Percentiles rank a stretch among this genome's conserved stretches.
These are phyloP conservation scores for Petrophora chlorosata DNA, from an alignment of 2,888 invertebrate species.

Conservation along the genomic window DNA sequence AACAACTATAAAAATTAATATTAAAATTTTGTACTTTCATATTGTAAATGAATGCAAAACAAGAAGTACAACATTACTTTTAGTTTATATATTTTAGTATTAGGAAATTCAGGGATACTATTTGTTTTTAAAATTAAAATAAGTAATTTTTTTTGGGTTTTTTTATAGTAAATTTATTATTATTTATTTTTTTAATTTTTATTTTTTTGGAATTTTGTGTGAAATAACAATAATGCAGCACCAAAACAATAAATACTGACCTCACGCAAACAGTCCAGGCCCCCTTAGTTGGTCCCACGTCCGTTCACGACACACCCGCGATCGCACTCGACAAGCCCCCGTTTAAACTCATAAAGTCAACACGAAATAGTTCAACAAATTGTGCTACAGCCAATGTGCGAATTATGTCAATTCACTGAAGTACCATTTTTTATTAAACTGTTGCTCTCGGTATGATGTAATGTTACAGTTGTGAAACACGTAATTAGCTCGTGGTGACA, in stretches of 20 bases:
- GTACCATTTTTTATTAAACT: slow-evolving; percentile 1
- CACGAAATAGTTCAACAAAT: slow-evolving; percentile 39
- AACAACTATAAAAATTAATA: too few relatives aligned
- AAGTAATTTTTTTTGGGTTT: too few relatives aligned
- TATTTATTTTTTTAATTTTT: not conserved
- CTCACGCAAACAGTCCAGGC: slow-evolving; percentile 31
- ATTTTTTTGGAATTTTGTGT: not conserved
- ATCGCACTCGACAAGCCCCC: slow-evolving; percentile 46
- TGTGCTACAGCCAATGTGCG: slow-evolving; percentile 34
- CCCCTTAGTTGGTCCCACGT: too few relatives aligned
- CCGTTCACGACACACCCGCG: slow-evolving; percentile 43
- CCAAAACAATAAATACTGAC: slow-evolving; percentile 8
- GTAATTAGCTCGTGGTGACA: slow-evolving; percentile 3
- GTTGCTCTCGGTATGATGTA: not conserved
- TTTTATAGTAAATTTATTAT: not conserved
- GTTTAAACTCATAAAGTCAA: slow-evolving; percentile 37
- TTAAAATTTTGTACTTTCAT: too few relatives aligned
- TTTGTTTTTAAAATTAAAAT: too few relatives aligned
- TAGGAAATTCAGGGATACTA: too few relatives aligned
- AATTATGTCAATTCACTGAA: slow-evolving; percentile 1
- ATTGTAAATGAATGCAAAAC: too few relatives aligned
- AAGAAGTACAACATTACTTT: too few relatives aligned
- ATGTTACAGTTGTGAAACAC: slow-evolving; percentile 12
- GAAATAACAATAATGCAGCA: not conserved
- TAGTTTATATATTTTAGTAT: too few relatives aligned